Evolutionary conservation across 2,797 vertebrate species (phyloP), one percentile per base, ranked within the genome.

Genomic region (Tadarida brasiliensis): DNA sequence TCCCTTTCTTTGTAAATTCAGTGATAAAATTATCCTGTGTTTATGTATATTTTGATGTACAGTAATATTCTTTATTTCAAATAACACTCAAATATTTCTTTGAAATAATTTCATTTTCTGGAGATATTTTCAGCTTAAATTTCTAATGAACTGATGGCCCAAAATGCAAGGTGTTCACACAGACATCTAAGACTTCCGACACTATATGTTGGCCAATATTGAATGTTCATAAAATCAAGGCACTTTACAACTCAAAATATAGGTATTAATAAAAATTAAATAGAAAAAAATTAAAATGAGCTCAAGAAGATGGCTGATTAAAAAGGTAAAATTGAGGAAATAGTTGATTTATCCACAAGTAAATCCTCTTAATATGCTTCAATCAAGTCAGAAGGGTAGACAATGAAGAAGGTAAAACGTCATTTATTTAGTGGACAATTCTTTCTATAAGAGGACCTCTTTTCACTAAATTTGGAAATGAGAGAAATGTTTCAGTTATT

Each of bases 1-100:
- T 93, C 76, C 26, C 82, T 35, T 86, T 70, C 19, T 95, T 92
- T 94, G 15, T 94, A 73, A 80, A 71, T 39, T 59, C 39, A 81
- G 39, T 61, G 17, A 81, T 70, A 87, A 92, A 91, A 90, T 54
- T 90, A 90, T 39, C 16, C 15, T 33, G 26, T 87, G n/a, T 86
- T 84, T 68, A n/a, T 44, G 1, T 10, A 35, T 87, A 19, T 44
- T 87, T 73, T 33, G 2, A 11, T 67, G 17, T 47, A 2, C 22
- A 78, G 30, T 68, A 49, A 90, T 81, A 68, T 49, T 88, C 10
- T 35, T 87, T 94, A 92, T 86, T 90, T 4, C 35, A 67, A 65
- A 22, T 82, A 74, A 39, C 12, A 77, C 10, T 91, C 26, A 95
- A 80, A 83, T 93, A 87, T 81, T 82, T 61, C 30, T 86, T 82